Base-by-base conservation (phyloP, 1,140 invertebrate species). In the Ptiloglossa arizonensis region DNA sequence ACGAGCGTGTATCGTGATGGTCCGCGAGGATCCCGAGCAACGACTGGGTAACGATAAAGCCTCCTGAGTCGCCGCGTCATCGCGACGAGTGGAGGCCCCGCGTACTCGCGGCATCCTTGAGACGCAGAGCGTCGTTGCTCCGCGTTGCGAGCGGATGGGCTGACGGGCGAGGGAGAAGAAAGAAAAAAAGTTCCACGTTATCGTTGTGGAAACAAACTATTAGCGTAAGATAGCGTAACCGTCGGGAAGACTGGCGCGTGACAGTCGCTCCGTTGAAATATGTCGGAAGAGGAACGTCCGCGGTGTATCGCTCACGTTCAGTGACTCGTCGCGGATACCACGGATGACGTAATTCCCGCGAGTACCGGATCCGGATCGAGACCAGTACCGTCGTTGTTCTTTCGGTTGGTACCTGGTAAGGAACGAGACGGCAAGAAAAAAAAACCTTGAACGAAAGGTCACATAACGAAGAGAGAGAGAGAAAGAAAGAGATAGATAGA, bases 161-260 rank as follows among this genome's bases (percentile, higher is more conserved):
- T 56, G 19, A 29, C 52, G 8, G 22, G n/a, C n/a, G n/a, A 60
- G n/a, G n/a, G n/a, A n/a, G n/a, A n/a, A n/a, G n/a, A n/a, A n/a
- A 38, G 35, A 32, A 56, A 32, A 54, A 62, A 71, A 69, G 41
- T 35, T 22, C 11, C 17, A 46, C 81, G 73, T 92, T 91, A 91
- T 92, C 90, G 80, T 85, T 90, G 89, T 89, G 90, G 87, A 91
- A 91, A 92, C 89, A 91, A 90, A 90, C 90, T 92, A 92, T 92
- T 91, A 91, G 86, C 89, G 85, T 88, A 89, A 91, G 90, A 90
- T 91, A 92, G 82, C 81, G 68, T 62, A 44, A n/a, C 69, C 57
- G 60, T 68, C 67, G 68, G 63, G 38, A n/a, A n/a, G n/a, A 48
- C 85, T 85, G 88, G 86, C 73, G 86, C 52, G 79, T 86, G 87